Evolutionary conservation across 2,113 vertebrate genomes (phyloP).

Genomic region (Turnix velox): DNA sequence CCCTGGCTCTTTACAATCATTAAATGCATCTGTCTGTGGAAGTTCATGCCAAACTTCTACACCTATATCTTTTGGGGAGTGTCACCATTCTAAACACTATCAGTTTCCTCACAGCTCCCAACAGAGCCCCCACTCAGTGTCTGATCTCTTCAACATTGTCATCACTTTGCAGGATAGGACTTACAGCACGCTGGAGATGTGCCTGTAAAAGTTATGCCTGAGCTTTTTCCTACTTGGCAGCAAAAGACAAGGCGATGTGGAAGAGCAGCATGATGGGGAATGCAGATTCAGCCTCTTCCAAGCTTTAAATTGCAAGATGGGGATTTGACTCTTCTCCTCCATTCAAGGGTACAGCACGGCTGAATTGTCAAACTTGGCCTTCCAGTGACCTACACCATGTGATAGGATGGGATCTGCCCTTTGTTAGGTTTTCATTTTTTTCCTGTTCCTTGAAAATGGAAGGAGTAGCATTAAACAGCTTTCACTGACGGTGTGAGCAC

Average conservation of each 20-base stretch:
- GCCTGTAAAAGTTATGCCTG: neutral
- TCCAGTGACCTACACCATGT: slow-evolving; percentile 19
- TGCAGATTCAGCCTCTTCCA: neutral
- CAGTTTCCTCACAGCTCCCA: neutral
- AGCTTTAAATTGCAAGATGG: neutral
- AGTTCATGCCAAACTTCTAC: neutral
- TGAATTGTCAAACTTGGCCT: slow-evolving; percentile 41
- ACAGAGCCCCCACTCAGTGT: neutral
- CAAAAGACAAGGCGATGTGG: neutral
- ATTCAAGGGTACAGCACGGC: slow-evolving; percentile 15
- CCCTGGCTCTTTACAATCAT: neutral
- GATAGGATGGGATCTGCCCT: neutral
- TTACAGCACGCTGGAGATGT: neutral
- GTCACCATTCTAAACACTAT: neutral
- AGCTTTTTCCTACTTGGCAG: slow-evolving; percentile 7
- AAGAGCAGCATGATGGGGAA: neutral
- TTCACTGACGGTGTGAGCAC: neutral
- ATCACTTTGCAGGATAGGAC: neutral
- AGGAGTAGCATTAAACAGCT: neutral
- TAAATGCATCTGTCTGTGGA: neutral
- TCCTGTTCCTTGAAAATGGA: neutral
- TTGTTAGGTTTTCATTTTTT: neutral
- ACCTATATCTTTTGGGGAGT: neutral
- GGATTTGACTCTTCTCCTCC: neutral
- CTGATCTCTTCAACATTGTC: neutral